These are phyloP conservation scores for Amia ocellicauda DNA, from an alignment of 2,113 vertebrate species.

Conservation along the genomic window DNA sequence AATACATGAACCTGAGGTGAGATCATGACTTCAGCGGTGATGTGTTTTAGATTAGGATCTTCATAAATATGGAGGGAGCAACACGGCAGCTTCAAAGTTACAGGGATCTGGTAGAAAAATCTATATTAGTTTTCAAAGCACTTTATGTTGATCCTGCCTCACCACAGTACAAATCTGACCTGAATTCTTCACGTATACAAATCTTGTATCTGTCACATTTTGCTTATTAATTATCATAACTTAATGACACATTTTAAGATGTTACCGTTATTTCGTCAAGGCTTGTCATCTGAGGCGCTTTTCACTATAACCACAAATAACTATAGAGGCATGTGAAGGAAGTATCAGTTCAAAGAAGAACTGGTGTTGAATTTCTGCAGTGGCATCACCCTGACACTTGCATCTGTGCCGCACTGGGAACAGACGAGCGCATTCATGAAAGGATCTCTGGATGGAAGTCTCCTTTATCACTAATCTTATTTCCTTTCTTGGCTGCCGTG, in stretches of 20 bases:
- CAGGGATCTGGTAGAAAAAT: neutral
- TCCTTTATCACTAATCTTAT: conserved; percentile 29
- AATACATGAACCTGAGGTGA: conserved; percentile 3
- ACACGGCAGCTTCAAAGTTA: neutral
- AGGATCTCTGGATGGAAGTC: neutral
- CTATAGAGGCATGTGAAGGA: neutral
- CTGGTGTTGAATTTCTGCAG: neutral
- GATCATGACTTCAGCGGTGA: neutral
- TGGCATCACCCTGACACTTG: neutral
- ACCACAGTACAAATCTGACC: too few species aligned
- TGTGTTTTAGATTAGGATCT: neutral
- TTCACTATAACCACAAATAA: neutral
- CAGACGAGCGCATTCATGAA: conserved; percentile 1
- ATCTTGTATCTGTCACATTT: too few species aligned
- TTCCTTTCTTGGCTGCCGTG: conserved; percentile 16
- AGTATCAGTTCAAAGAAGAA: neutral
- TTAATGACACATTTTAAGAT: too few species aligned
- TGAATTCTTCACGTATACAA: too few species aligned
- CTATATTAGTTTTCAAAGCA: neutral
- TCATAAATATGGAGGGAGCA: conserved; percentile 22
- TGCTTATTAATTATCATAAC: too few species aligned
- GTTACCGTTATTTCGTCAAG: too few species aligned
- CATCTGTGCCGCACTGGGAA: neutral
- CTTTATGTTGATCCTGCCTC: too few species aligned
- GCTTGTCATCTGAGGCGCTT: too few species aligned